These are phyloP conservation scores for Dasyornis broadbenti DNA, from an alignment of 2,113 vertebrate species.

Conservation along the genomic window DNA sequence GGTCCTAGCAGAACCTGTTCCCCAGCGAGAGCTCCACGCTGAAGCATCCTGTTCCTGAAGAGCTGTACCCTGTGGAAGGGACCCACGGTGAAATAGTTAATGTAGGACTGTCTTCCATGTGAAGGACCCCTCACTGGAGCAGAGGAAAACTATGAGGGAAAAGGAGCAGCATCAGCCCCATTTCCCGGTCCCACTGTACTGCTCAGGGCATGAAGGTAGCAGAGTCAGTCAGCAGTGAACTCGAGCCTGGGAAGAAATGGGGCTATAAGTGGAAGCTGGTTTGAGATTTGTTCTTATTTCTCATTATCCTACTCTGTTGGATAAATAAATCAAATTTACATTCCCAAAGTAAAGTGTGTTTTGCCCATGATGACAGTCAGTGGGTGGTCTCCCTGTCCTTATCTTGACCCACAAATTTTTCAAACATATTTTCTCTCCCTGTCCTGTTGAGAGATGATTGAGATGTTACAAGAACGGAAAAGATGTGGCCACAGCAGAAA, in stretches of 20 bases:
- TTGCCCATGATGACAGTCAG: background rate
- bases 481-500: background rate
- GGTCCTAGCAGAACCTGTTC: background rate
- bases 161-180: background rate
- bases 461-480: background rate
- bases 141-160: background rate
- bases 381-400: background rate
- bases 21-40: fast-evolving
- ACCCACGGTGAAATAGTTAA: fast-evolving
- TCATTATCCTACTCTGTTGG: background rate
- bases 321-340: background rate
- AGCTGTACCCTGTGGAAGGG: fast-evolving
- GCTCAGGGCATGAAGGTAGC: background rate
- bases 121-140: background rate
- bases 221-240: background rate
- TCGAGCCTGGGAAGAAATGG: background rate
- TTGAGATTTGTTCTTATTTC: background rate
- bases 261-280: fast-evolving
- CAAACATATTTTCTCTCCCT: background rate
- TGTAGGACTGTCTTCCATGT: fast-evolving
- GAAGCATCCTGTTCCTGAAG: background rate
- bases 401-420: background rate
- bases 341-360: background rate
- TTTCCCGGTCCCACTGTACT: background rate
- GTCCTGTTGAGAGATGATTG: background rate